Conservation (phyloP, 2,888 invertebrate species). For the Meganola albula region DNA sequence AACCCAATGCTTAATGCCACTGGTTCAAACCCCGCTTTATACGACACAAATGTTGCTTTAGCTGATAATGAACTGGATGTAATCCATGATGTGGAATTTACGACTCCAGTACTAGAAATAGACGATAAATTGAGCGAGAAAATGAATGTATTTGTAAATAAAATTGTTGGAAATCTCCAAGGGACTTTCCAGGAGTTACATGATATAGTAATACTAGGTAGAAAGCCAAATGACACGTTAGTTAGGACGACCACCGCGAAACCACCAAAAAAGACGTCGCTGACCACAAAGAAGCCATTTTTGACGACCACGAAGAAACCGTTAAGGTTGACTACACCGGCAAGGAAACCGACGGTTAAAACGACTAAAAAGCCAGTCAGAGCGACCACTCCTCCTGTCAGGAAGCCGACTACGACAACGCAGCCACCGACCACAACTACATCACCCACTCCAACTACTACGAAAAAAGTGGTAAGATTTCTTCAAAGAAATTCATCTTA, state of each 20-base stretch:
- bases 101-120: slow-evolving; percentile 86
- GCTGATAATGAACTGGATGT: slow-evolving; percentile 72
- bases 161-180: slow-evolving; percentile 89
- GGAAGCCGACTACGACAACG: slow-evolving; percentile 43
- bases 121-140: slow-evolving; percentile 87
- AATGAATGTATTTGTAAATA: slow-evolving; percentile 88
- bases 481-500: no score
- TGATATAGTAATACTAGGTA: slow-evolving; percentile 81
- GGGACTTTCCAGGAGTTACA: slow-evolving; percentile 89
- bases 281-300: slow-evolving; percentile 57
- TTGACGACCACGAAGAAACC: slow-evolving; percentile 67
- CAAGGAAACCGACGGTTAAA: slow-evolving; percentile 56
- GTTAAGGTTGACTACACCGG: slow-evolving; percentile 50
- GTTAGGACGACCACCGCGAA: slow-evolving; percentile 57
- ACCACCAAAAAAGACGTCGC: slow-evolving; percentile 58
- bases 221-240: slow-evolving; percentile 56
- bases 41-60: slow-evolving; percentile 70
- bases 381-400: slow-evolving; percentile 37
- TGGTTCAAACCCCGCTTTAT: slow-evolving; percentile 66
- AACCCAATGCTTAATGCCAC: slow-evolving; percentile 89
- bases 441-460: slow-evolving; percentile 33
- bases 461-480: slow-evolving; percentile 65
- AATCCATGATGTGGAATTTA: slow-evolving; percentile 79
- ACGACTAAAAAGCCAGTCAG: slow-evolving; percentile 65
- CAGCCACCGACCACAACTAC: slow-evolving; percentile 35